Conservation (phyloP, 2,113 vertebrate species). For the Regulus satrapa region DNA sequence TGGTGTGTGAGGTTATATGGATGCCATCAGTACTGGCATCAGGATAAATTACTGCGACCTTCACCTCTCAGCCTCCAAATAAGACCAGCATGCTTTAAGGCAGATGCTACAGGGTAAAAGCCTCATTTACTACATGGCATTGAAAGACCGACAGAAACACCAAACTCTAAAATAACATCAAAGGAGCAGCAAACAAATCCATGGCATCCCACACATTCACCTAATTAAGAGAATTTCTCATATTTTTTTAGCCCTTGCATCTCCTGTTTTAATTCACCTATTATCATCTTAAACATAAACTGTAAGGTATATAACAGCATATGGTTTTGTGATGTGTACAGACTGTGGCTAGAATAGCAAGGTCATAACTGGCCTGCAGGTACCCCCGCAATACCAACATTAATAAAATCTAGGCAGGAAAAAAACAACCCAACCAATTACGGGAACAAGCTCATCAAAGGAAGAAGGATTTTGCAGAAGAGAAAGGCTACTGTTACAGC, state of each 20-base stretch:
- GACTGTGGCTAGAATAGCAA: background rate
- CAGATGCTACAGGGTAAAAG: background rate
- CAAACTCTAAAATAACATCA: background rate
- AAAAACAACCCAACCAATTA: background rate
- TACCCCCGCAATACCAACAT: background rate
- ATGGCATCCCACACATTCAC: background rate
- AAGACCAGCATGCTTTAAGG: background rate
- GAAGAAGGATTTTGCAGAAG: constrained; percentile 2
- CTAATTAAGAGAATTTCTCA: background rate
- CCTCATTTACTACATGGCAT: background rate
- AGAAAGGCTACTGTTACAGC: constrained; percentile 24
- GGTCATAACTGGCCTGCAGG: background rate
- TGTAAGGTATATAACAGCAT: background rate
- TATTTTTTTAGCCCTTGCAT: background rate
- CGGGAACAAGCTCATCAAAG: background rate
- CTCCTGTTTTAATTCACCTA: background rate
- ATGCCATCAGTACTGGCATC: background rate
- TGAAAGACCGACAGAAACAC: background rate
- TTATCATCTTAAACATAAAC: background rate
- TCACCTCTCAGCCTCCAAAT: background rate
- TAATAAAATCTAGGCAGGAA: background rate
- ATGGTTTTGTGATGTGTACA: background rate
- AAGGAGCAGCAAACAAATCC: background rate
- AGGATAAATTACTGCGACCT: background rate
- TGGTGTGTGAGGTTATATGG: background rate